A percentile compares a stretch with the other conserved stretches of the same genome.
phyloP scores from a whole-genome alignment of 1,140 invertebrate genomes.

The Papilio polyxenes region DNA sequence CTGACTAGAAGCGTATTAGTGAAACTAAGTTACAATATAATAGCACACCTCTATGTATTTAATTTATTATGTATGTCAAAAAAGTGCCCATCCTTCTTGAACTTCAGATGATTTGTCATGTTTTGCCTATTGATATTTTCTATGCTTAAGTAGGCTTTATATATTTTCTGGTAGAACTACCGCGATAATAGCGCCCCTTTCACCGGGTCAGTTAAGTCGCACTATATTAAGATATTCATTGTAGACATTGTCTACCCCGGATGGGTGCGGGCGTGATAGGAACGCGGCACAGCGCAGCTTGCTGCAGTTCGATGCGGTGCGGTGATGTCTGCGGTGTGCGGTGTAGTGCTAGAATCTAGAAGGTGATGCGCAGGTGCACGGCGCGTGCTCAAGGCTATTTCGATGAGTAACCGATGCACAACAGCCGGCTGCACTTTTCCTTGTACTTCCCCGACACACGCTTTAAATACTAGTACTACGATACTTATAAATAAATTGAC shows the following conservation, averaged over 20 bases:
- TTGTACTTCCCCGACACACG: neutral
- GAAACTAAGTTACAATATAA: too few species aligned
- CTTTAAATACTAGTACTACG: neutral
- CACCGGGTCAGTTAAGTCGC: too few species aligned
- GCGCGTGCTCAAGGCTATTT: slow-evolving; percentile 20
- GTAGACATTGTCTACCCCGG: neutral
- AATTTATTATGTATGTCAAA: too few species aligned
- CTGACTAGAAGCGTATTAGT: too few species aligned
- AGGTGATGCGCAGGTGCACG: neutral
- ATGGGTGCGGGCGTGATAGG: neutral
- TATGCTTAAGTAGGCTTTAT: too few species aligned
- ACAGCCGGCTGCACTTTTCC: slow-evolving; percentile 21
- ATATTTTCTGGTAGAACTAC: too few species aligned
- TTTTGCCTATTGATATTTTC: too few species aligned
- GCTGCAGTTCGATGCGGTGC: neutral
- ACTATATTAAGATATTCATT: neutral
- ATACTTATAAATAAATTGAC: neutral
- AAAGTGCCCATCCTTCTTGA: too few species aligned
- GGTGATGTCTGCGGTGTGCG: neutral
- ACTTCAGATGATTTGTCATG: too few species aligned
- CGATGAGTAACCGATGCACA: slow-evolving; percentile 4
- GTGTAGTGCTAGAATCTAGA: neutral
- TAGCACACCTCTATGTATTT: too few species aligned
- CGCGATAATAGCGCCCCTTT: too few species aligned
- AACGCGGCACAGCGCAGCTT: neutral